phyloP scores from a whole-genome alignment of 1,140 invertebrate genomes.

The Drosophila quadrilineata region DNA sequence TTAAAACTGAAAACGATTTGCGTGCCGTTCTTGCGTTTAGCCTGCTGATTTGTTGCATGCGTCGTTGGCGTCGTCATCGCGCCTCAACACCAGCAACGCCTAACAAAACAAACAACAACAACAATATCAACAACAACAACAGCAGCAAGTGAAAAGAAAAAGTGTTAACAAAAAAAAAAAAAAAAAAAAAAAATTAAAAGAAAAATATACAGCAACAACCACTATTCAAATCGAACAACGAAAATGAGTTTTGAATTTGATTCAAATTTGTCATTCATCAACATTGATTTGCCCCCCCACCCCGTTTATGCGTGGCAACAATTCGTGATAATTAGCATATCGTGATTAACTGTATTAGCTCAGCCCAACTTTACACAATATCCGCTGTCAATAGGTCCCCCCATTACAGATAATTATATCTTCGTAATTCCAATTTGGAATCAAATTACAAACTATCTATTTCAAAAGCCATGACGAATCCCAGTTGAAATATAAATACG shows the following conservation, averaged over 20 bases:
- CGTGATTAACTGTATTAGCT: constrained; percentile 6
- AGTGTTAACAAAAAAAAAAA: constrained; percentile 49
- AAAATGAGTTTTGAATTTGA: constrained; percentile 9
- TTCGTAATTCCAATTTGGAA: too few species aligned
- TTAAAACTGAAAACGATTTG: constrained; percentile 51
- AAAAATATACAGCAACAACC: constrained; percentile 23
- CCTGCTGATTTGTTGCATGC: constrained; percentile 73
- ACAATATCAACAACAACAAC: constrained; percentile 34
- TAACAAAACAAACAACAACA: constrained; percentile 37
- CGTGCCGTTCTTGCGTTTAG: constrained; percentile 71
- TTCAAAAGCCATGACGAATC: too few species aligned
- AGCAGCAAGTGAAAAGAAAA: constrained; percentile 61
- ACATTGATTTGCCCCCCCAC: constrained; percentile 1
- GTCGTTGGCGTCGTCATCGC: constrained; percentile 54
- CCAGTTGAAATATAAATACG: too few species aligned
- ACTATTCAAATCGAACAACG: constrained; percentile 19
- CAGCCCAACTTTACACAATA: background rate
- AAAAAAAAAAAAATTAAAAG: constrained; percentile 23
- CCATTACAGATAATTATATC: too few species aligned
- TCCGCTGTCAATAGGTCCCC: constrained; percentile 12
- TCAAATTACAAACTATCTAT: too few species aligned
- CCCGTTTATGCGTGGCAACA: constrained; percentile 1
- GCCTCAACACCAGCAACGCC: constrained; percentile 21
- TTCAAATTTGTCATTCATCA: constrained; percentile 13
- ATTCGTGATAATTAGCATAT: constrained; percentile 22